phyloP scores from a whole-genome alignment of 2,113 vertebrate species.

The Rhinopomastus cyanomelas region DNA sequence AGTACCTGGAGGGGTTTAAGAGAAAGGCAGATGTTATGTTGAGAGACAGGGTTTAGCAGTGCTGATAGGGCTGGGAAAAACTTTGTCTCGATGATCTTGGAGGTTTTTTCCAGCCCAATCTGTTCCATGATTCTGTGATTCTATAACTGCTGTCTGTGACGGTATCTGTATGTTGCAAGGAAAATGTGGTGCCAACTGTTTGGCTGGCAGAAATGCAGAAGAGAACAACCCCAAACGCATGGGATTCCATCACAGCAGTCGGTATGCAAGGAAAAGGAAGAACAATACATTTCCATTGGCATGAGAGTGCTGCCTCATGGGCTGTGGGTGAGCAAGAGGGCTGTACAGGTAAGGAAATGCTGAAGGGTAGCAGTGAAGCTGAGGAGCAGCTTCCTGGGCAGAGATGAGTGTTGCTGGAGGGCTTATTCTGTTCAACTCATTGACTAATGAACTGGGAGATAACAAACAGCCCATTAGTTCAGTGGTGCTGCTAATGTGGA shows the following conservation, averaged over 20 bases:
- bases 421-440: neutral
- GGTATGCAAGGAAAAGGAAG: neutral
- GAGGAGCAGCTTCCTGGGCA: neutral
- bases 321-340: neutral
- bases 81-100: too few species aligned
- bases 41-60: too few species aligned
- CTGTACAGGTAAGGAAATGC: neutral
- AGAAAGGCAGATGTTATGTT: too few species aligned
- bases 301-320: neutral
- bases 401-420: neutral
- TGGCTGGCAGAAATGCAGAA: neutral
- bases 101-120: too few species aligned
- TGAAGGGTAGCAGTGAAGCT: neutral
- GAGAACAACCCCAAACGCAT: neutral
- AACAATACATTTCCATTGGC: neutral
- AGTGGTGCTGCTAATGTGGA: slow-evolving; percentile 29
- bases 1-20: neutral
- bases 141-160: neutral
- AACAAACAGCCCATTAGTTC: slow-evolving; percentile 19
- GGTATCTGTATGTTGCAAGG: neutral
- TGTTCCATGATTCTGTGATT: too few species aligned
- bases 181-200: neutral
- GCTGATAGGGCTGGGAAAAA: too few species aligned
- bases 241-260: neutral
- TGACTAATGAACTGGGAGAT: neutral